These are phyloP conservation scores for Chrysogorgia sp. DNA, from an alignment of 92 coral and sea anemone genomes.

Conservation along the genomic window DNA sequence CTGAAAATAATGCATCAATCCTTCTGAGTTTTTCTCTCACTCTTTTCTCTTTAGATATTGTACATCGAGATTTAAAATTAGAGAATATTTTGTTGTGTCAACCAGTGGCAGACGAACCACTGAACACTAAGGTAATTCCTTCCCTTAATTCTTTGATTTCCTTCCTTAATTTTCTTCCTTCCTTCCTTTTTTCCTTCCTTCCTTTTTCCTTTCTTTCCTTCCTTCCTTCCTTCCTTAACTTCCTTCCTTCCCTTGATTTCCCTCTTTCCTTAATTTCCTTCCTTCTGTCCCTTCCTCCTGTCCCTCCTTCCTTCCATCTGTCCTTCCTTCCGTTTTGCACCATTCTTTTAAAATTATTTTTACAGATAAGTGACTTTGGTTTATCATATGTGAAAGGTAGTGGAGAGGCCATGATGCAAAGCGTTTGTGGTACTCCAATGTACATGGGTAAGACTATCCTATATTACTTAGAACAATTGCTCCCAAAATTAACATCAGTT, in stretches of 20 bases:
- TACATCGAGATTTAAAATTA: slow-evolving; percentile 90
- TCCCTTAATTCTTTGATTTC: neutral
- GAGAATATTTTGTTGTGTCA: slow-evolving; percentile 95
- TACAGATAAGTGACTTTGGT: slow-evolving; percentile 95
- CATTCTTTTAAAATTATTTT: neutral
- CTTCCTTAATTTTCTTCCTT: too few relatives aligned
- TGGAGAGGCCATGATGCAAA: slow-evolving; percentile 99
- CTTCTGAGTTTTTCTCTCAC: neutral
- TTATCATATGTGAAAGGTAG: slow-evolving; percentile 95
- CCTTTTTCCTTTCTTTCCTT: too few relatives aligned
- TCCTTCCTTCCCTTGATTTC: too few relatives aligned
- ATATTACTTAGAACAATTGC: neutral
- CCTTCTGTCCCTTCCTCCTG: too few relatives aligned
- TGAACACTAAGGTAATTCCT: slow-evolving; percentile 78
- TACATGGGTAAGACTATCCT: slow-evolving; percentile 87
- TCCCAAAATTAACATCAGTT: too few relatives aligned
- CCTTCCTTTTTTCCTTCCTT: too few relatives aligned
- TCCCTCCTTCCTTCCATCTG: neutral
- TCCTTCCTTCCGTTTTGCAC: too few relatives aligned
- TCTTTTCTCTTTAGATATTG: slow-evolving; percentile 72
- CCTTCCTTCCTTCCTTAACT: too few relatives aligned
- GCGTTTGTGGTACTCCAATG: slow-evolving; percentile 99
- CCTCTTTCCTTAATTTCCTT: too few relatives aligned
- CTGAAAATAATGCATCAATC: neutral
- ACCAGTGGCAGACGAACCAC: slow-evolving; percentile 85